Percentiles rank a stretch among this genome's conserved stretches.
phyloP scores from a whole-genome alignment of 2,797 vertebrate species.

The Pangasius mekongensis region DNA sequence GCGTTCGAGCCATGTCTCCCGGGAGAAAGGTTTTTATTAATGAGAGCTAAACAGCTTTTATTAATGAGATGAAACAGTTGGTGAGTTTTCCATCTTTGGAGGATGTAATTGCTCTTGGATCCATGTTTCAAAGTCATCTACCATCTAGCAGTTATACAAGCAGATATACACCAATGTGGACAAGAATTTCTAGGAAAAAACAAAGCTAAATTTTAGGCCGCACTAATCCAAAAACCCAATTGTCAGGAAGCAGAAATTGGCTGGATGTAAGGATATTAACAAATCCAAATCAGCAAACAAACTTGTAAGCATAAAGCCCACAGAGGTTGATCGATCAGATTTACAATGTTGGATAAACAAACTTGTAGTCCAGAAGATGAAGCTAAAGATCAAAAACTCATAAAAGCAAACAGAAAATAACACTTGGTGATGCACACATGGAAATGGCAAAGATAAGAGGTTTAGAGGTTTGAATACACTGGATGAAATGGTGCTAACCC shows the following conservation, averaged over 20 bases:
- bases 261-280: background rate
- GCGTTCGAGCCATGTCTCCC: conserved; percentile 48
- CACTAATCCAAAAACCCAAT: background rate
- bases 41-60: conserved; percentile 63
- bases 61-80: conserved; percentile 57
- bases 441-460: background rate
- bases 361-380: background rate
- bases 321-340: background rate
- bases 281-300: background rate
- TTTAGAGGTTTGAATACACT: background rate
- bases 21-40: conserved; percentile 61
- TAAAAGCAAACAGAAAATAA: background rate
- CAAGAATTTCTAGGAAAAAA: background rate
- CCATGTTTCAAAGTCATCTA: conserved; percentile 27
- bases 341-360: background rate
- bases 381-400: background rate
- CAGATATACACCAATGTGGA: background rate
- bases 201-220: background rate
- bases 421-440: background rate
- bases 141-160: background rate
- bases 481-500: background rate
- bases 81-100: conserved; percentile 55
- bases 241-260: background rate
- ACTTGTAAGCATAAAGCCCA: background rate
- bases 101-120: conserved; percentile 40